phyloP scores from a whole-genome alignment of 2,797 vertebrate species.

The Melanotaenia pygmaea region DNA sequence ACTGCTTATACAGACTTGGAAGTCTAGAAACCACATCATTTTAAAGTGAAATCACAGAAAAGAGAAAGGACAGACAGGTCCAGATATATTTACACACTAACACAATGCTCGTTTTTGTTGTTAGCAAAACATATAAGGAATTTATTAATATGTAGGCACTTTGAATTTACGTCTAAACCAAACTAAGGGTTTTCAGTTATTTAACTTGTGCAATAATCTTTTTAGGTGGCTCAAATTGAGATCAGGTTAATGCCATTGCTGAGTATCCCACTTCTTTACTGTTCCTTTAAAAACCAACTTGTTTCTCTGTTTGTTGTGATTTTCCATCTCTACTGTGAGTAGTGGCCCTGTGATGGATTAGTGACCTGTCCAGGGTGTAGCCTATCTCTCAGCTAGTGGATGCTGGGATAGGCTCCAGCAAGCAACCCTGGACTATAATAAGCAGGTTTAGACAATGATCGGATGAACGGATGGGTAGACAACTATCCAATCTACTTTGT shows the following conservation, averaged over 20 bases:
- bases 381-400: too few species aligned
- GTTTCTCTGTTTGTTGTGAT: too few species aligned
- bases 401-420: too few species aligned
- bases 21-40: background rate
- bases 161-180: background rate
- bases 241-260: background rate
- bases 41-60: background rate
- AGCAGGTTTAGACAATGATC: too few species aligned
- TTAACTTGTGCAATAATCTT: background rate
- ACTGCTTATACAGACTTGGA: slow-evolving; percentile 10
- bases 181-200: background rate
- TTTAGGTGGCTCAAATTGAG: background rate
- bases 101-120: background rate
- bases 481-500: too few species aligned
- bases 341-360: too few species aligned
- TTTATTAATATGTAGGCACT: background rate
- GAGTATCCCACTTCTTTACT: background rate
- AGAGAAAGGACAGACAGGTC: background rate
- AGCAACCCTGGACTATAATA: too few species aligned
- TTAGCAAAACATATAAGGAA: background rate
- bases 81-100: background rate
- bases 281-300: background rate
- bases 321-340: background rate
- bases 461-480: too few species aligned
- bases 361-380: too few species aligned